These are phyloP conservation scores for Meloe dianella DNA, from an alignment of 2,888 invertebrate genomes.

Conservation along the genomic window DNA sequence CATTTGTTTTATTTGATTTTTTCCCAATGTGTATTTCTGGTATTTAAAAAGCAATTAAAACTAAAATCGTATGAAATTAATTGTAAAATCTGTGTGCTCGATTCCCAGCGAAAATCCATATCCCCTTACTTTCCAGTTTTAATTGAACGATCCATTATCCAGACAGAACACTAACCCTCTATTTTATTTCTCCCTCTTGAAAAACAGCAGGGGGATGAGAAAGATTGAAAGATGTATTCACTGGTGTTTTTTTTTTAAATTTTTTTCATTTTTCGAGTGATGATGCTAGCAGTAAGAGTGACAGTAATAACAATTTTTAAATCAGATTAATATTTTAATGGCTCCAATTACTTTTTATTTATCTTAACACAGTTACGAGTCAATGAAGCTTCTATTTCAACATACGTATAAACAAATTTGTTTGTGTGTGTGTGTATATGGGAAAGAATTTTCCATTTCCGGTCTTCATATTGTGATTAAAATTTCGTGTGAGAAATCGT, in stretches of 20 bases:
- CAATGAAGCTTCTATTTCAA: too few relatives aligned
- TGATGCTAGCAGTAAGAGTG: too few relatives aligned
- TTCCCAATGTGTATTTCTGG: neutral
- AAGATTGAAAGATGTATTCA: neutral
- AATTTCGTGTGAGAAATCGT: neutral
- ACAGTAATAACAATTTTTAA: neutral
- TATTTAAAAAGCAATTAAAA: conserved; percentile 8
- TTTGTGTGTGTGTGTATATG: neutral
- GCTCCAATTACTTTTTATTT: neutral
- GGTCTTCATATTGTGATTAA: neutral
- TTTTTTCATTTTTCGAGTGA: neutral
- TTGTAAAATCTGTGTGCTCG: conserved; percentile 10
- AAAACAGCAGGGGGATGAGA: neutral
- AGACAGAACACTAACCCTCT: conserved; percentile 3
- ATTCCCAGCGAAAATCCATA: conserved; percentile 5
- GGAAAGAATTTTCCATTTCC: neutral
- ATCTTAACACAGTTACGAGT: too few relatives aligned
- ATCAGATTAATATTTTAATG: neutral
- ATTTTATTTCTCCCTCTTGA: neutral
- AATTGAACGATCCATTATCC: conserved; percentile 11
- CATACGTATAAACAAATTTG: neutral
- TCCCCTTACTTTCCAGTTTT: conserved; percentile 2
- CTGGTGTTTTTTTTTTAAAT: neutral
- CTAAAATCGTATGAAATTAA: conserved; percentile 8
- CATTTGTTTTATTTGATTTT: neutral